Conservation (phyloP, 2,888 invertebrate species). For the Panopea generosa region DNA sequence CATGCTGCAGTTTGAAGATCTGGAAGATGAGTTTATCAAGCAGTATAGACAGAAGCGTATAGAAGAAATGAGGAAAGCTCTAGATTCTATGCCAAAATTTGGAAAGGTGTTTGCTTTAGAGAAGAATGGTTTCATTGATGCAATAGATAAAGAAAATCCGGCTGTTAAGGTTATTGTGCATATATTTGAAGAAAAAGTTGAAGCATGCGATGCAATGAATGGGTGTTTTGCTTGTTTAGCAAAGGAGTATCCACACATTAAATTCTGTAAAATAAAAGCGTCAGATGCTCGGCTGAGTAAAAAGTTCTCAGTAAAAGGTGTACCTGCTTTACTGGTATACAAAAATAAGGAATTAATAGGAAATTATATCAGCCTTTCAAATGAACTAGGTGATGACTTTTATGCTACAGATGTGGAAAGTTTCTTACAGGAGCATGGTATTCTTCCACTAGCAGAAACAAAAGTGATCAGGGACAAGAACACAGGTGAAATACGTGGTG, state of each 20-base stretch:
- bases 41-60: constrained; percentile 96
- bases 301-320: constrained; percentile 90
- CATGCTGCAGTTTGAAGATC: constrained; percentile 89
- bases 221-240: constrained; percentile 92
- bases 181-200: constrained; percentile 90
- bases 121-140: constrained; percentile 92
- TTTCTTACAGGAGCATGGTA: constrained; percentile 91
- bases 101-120: constrained; percentile 91
- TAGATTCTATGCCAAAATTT: constrained; percentile 87
- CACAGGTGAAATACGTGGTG: constrained; percentile 69
- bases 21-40: constrained; percentile 92
- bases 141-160: constrained; percentile 94
- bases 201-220: constrained; percentile 90
- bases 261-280: constrained; percentile 95
- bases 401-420: constrained; percentile 95
- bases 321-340: constrained; percentile 96
- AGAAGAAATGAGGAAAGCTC: constrained; percentile 90
- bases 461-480: constrained; percentile 70
- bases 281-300: constrained; percentile 94
- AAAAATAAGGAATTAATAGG: constrained; percentile 95
- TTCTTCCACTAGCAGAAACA: constrained; percentile 74
- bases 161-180: constrained; percentile 94
- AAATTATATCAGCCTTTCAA: constrained; percentile 94
- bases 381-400: constrained; percentile 96
- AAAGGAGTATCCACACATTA: constrained; percentile 92